These are phyloP conservation scores for Thymallus thymallus DNA, from an alignment of 2,113 vertebrate species.

Conservation along the genomic window DNA sequence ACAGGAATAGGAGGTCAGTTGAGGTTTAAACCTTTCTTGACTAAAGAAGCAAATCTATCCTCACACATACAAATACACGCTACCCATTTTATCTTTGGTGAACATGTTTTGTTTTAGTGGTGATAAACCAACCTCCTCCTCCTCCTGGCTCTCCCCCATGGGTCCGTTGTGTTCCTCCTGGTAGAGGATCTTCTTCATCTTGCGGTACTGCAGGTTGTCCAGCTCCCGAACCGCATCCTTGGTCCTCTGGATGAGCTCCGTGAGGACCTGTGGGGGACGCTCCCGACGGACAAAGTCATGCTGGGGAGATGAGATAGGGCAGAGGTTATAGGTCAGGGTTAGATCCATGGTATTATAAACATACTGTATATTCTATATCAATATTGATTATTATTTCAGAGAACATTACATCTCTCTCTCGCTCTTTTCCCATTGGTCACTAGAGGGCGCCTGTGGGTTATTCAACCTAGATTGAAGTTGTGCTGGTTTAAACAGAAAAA, in stretches of 20 bases:
- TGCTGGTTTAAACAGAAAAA: not conserved
- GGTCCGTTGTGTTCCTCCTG: slow-evolving; percentile 92
- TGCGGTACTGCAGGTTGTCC: slow-evolving; percentile 97
- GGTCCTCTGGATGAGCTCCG: slow-evolving; percentile 96
- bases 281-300: slow-evolving; percentile 94
- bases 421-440: slow-evolving; percentile 27
- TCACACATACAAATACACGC: too few species aligned
- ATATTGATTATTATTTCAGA: too few species aligned
- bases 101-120: too few species aligned
- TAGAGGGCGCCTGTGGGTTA: slow-evolving; percentile 66
- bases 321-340: not conserved
- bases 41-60: too few species aligned
- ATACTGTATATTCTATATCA: too few species aligned
- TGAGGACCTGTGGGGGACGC: slow-evolving; percentile 82
- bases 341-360: not conserved
- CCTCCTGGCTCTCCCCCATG: slow-evolving; percentile 90
- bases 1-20: not conserved
- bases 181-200: slow-evolving; percentile 99
- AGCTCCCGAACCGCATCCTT: slow-evolving; percentile 96
- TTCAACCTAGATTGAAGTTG: slow-evolving; percentile 14
- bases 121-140: slow-evolving; percentile 75
- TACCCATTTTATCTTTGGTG: too few species aligned
- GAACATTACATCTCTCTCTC: too few species aligned
- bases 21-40: not conserved
- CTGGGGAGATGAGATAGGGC: slow-evolving; percentile 60